Percentiles rank a stretch among this genome's conserved stretches.
Evolutionary conservation across 2,888 invertebrate genomes (phyloP).

Genomic region (Meiosimyza platycephala): DNA sequence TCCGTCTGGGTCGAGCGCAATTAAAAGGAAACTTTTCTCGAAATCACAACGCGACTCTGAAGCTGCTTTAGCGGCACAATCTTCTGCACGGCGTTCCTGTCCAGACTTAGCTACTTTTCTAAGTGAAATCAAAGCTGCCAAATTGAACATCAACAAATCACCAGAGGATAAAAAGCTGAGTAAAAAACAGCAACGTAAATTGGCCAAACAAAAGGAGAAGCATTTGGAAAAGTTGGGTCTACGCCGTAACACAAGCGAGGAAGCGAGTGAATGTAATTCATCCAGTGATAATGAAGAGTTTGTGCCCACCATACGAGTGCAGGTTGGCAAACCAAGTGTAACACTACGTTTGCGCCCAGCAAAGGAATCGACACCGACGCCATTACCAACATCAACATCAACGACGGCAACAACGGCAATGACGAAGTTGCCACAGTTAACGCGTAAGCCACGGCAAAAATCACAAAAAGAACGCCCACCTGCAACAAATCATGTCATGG

Average conservation of each 20-base stretch:
- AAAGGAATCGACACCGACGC: slow-evolving; percentile 45
- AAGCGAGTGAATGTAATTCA: slow-evolving; percentile 59
- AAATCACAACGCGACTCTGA: slow-evolving; percentile 53
- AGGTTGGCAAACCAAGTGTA: slow-evolving; percentile 64
- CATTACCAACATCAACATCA: background rate
- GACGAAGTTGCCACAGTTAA: slow-evolving; percentile 23
- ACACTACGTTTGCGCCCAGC: slow-evolving; percentile 61
- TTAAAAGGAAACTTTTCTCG: slow-evolving; percentile 60
- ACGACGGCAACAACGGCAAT: slow-evolving; percentile 13
- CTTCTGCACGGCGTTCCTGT: slow-evolving; percentile 51
- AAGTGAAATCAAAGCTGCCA: slow-evolving; percentile 62
- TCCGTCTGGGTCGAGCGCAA: slow-evolving; percentile 52
- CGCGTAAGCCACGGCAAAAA: slow-evolving; percentile 37
- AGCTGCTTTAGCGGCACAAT: slow-evolving; percentile 50
- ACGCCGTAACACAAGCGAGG: slow-evolving; percentile 57
- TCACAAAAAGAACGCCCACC: slow-evolving; percentile 26
- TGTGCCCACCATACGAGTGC: slow-evolving; percentile 61
- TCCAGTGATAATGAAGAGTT: slow-evolving; percentile 67
- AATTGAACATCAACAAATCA: slow-evolving; percentile 62
- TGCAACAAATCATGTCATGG: slow-evolving; percentile 27
- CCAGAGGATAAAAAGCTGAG: slow-evolving; percentile 66
- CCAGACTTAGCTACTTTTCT: slow-evolving; percentile 63
- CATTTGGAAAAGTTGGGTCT: slow-evolving; percentile 71
- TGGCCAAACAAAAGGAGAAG: slow-evolving; percentile 71
- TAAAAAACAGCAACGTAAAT: slow-evolving; percentile 65